These are phyloP conservation scores for Siniperca chuatsi DNA, from an alignment of 2,113 vertebrate species.

Conservation along the genomic window DNA sequence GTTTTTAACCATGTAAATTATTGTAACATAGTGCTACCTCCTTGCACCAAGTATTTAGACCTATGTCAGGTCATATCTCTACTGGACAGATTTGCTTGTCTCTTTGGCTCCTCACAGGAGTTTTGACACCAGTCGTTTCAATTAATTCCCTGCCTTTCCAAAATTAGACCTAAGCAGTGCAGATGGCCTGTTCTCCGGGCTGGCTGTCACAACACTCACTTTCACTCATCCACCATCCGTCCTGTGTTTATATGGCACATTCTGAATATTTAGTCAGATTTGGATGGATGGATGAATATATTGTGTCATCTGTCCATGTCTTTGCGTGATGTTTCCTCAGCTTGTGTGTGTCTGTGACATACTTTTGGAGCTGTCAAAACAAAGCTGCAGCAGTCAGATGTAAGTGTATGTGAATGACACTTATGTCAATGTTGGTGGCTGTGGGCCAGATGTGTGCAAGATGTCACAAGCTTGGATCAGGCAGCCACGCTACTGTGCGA, in stretches of 20 bases:
- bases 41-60: not conserved
- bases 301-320: not conserved
- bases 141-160: slow-evolving; percentile 23
- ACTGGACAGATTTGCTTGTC: not conserved
- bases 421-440: not conserved
- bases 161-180: slow-evolving; percentile 30
- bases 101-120: not conserved
- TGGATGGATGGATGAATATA: slow-evolving; percentile 1
- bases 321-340: not conserved
- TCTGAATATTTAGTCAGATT: slow-evolving; percentile 1
- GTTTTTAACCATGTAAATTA: not conserved
- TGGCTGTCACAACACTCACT: slow-evolving; percentile 18
- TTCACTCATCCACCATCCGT: slow-evolving; percentile 12
- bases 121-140: slow-evolving; percentile 38
- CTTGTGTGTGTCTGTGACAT: not conserved
- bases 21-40: not conserved
- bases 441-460: not conserved
- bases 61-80: not conserved
- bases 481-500: not conserved
- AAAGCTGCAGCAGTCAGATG: not conserved
- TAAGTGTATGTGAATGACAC: not conserved
- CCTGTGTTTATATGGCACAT: slow-evolving; percentile 18
- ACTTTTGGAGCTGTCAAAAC: slow-evolving; percentile 27
- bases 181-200: slow-evolving; percentile 34
- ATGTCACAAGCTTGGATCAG: not conserved